phyloP scores from a whole-genome alignment of 92 coral and sea anemone genomes.

The Palythoa grandis region DNA sequence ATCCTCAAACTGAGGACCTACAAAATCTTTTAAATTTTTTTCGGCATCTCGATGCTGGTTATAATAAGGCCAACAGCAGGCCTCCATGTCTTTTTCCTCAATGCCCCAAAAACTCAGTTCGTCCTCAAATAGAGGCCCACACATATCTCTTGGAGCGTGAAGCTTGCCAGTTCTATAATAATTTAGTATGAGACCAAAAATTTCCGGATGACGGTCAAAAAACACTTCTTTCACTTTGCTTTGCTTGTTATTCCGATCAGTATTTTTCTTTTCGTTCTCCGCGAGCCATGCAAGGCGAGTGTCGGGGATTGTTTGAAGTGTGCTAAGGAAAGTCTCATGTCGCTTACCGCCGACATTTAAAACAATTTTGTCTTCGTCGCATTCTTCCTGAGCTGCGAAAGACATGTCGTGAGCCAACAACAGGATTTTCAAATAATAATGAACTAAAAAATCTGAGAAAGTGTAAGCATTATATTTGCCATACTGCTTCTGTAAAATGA shows the following conservation, averaged over 20 bases:
- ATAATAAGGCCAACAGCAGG: constrained; percentile 96
- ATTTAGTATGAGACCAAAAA: constrained; percentile 86
- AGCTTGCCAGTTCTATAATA: constrained; percentile 94
- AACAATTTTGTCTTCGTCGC: constrained; percentile 76
- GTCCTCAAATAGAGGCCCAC: constrained; percentile 93
- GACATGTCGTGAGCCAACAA: constrained; percentile 45
- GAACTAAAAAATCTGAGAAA: neutral
- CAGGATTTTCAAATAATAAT: neutral
- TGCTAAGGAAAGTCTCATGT: constrained; percentile 90
- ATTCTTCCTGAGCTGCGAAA: constrained; percentile 56
- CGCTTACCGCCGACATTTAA: constrained; percentile 95
- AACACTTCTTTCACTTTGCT: constrained; percentile 68
- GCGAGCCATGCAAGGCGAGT: constrained; percentile 94
- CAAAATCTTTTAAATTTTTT: constrained; percentile 88
- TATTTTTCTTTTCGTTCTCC: constrained; percentile 68
- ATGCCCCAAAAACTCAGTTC: constrained; percentile 97
- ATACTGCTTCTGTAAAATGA: too few relatives aligned
- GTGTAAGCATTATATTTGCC: neutral
- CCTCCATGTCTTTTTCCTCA: constrained; percentile 96
- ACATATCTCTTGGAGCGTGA: constrained; percentile 93
- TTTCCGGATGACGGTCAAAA: constrained; percentile 93
- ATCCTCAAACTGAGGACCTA: constrained; percentile 90
- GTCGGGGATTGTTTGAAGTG: constrained; percentile 88
- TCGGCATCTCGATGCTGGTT: constrained; percentile 97
- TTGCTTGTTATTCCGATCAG: constrained; percentile 57